Evolutionary conservation across 2,888 invertebrate genomes (phyloP), one percentile per base, ranked within the genome.

Genomic region (Tenthredo livida): DNA sequence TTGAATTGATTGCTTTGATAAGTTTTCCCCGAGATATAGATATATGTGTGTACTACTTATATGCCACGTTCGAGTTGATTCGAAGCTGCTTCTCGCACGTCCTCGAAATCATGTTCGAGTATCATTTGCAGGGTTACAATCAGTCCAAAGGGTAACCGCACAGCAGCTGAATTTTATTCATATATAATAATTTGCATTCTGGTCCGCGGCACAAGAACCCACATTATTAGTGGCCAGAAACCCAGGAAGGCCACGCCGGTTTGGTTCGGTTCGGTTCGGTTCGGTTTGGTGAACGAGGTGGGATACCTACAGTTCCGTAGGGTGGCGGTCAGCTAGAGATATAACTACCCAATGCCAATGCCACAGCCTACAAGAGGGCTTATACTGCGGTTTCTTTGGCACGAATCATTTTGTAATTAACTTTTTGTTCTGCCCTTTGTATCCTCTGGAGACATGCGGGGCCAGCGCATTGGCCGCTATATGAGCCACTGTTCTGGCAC

Each of bases 151-250:
- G 82, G 85, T 21, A 78, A 78, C 83, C 83, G 54, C 54, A n/a
- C 83, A 83, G 83, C 83, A 83, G 67, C 83, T 83, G 83, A 83
- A 88, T 89, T 89, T 91, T 89, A 89, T 90, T 89, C 89, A 87
- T 87, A 87, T 88, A 87, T 87, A 89, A 90, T 92, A 91, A 92
- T 92, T 92, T 92, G 92, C 92, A 92, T 92, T 91, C 90, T 90
- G 88, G 89, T 89, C 83, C n/a, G 83, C 70, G 88, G 87, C 89
- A 89, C 91, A 89, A 89, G 91, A 91, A 90, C 89, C 91, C 90
- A 90, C 91, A 91, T 92, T 92, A 92, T 92, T 91, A 92, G 86
- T 86, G 86, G 88, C 86, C 85, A 84, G 87, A 89, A 89, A 85
- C 88, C 88, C 89, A n/a, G 86, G 85, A 67, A 37, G 67, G 67